phyloP scores from a whole-genome alignment of 2,113 vertebrate species.

The Anolis sagrei region DNA sequence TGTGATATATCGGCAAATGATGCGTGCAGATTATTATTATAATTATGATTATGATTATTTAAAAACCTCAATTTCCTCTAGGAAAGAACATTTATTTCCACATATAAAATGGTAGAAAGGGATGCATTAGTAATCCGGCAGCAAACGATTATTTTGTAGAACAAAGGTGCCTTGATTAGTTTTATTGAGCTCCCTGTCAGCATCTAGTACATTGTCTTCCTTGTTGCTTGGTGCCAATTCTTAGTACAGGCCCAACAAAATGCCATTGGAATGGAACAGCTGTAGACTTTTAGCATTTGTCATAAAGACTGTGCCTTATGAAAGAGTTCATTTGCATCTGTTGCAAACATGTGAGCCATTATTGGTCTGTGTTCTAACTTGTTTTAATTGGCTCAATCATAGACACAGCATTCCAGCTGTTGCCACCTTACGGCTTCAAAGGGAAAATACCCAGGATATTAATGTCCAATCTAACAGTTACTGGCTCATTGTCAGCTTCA shows the following conservation, averaged over 20 bases:
- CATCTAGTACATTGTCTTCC: not conserved
- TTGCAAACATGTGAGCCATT: slow-evolving; percentile 22
- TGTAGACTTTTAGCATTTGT: not conserved
- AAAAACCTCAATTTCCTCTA: no score
- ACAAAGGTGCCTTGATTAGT: not conserved
- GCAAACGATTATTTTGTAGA: not conserved
- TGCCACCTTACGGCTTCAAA: slow-evolving; percentile 35
- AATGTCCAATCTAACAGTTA: slow-evolving; percentile 50
- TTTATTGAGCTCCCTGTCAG: not conserved
- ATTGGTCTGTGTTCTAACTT: slow-evolving; percentile 25
- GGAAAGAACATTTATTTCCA: not conserved
- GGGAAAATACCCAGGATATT: slow-evolving; percentile 11
- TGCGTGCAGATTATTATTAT: no score
- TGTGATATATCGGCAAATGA: no score
- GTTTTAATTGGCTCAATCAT: slow-evolving; percentile 22
- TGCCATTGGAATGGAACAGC: not conserved
- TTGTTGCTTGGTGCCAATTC: not conserved
- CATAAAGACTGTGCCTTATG: slow-evolving; percentile 1
- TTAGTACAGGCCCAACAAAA: not conserved
- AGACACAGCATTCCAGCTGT: not conserved
- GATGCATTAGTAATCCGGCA: slow-evolving; percentile 3
- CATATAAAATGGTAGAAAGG: not conserved
- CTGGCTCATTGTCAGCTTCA: slow-evolving; percentile 33
- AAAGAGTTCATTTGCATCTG: not conserved
- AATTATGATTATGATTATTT: no score